Evolutionary conservation across 2,797 vertebrate species (phyloP), one percentile per base, ranked within the genome.

Genomic region (Balearica regulorum): DNA sequence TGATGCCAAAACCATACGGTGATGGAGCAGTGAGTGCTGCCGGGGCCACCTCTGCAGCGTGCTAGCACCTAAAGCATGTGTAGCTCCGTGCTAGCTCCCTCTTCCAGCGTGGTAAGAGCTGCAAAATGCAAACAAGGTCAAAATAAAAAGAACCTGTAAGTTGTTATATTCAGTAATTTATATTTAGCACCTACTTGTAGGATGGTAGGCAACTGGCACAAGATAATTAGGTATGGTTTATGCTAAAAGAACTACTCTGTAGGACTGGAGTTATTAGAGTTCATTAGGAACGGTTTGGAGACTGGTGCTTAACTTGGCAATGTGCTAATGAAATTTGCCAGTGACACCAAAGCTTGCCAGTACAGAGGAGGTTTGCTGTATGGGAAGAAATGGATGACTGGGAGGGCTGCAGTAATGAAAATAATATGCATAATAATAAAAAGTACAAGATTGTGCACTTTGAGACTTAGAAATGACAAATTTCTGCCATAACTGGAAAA

Each of bases 1-100:
- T 71, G 0, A 0, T 37, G 3, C 53, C 9, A 22, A 61, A 41
- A 28, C 13, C 18, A 0, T 3, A 7, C 2, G 0, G 31, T 9
- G 62, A 20, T 26, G 28, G 68, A 22, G 21, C 28, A 13, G 54
- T 1, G 17, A 10, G 31, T 1, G 43, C 33, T 28, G 53, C 68
- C 1, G 4, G 57, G 31, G 57, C 57, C 62, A 43, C 18, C 37
- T 25, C 75, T 48, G 78, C 49, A 6, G 39, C 2, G 4, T 11
- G 31, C 17, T 16, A 8, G 46, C 39, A 20, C 64, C 89, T 35
- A 13, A 1, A 26, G 22, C 18, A 7, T 0, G 0, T 5, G 8
- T 10, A 53, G 1, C 16, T 28, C 60, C 3, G 0, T 10, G 15
- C 33, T 16, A 1, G 6, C 14, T 55, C 46, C 64, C 33, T n/a